These are phyloP conservation scores for Girardia tigrina DNA, from an alignment of 2,888 invertebrate species.

Conservation along the genomic window DNA sequence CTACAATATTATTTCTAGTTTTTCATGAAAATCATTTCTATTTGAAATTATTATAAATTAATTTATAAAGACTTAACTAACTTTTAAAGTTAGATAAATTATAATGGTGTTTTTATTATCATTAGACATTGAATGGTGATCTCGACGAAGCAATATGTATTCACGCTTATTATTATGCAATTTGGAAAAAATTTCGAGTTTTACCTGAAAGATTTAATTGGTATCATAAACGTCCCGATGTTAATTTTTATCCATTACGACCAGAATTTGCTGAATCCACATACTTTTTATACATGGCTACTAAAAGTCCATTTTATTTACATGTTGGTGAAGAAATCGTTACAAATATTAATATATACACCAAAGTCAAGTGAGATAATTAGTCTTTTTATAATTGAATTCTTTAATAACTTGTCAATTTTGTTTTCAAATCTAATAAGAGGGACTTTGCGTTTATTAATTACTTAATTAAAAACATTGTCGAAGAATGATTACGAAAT, in stretches of 20 bases:
- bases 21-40: too few species aligned
- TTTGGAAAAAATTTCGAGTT: slow-evolving; percentile 56
- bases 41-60: too few species aligned
- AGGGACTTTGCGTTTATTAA: not conserved
- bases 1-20: too few species aligned
- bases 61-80: too few species aligned
- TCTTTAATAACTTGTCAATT: not conserved
- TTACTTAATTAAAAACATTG: too few species aligned
- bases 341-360: slow-evolving; percentile 72
- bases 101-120: too few species aligned
- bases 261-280: slow-evolving; percentile 96
- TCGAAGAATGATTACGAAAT: too few species aligned
- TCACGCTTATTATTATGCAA: slow-evolving; percentile 57
- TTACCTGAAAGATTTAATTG: slow-evolving; percentile 54
- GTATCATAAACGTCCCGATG: slow-evolving; percentile 43
- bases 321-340: slow-evolving; percentile 76
- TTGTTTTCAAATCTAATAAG: slow-evolving; percentile 38
- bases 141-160: slow-evolving; percentile 59
- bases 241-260: slow-evolving; percentile 63
- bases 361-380: slow-evolving; percentile 57
- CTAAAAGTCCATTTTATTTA: slow-evolving; percentile 83
- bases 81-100: too few species aligned
- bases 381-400: not conserved
- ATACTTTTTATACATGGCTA: slow-evolving; percentile 83
- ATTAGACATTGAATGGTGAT: slow-evolving; percentile 55